Percentiles rank a stretch among this genome's conserved stretches.
These are phyloP conservation scores for Sporophila hypoxantha DNA, from an alignment of 2,113 vertebrate genomes.

Conservation along the genomic window DNA sequence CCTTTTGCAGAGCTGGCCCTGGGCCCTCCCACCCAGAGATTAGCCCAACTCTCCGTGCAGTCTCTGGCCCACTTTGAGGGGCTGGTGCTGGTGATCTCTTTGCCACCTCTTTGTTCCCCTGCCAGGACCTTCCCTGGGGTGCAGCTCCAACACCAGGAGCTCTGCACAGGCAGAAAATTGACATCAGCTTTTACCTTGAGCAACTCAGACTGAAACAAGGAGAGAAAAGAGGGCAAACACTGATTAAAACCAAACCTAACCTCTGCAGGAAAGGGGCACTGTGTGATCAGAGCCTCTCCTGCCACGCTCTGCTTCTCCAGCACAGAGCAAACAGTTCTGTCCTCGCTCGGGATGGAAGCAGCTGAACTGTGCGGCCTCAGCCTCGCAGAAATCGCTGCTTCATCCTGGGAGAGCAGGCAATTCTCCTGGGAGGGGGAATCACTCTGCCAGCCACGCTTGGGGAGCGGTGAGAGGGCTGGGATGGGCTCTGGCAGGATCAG, in stretches of 20 bases:
- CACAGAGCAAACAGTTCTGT: background rate
- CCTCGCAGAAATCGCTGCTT: background rate
- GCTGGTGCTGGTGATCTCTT: background rate
- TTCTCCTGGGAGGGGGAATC: background rate
- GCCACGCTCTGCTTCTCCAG: background rate
- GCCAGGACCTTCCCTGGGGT: background rate
- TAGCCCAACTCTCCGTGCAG: background rate
- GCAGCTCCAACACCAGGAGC: background rate
- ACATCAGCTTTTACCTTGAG: conserved; percentile 15
- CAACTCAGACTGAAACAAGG: conserved; percentile 7
- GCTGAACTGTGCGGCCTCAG: background rate
- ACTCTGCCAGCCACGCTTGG: background rate
- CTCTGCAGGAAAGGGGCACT: background rate
- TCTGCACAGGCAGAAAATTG: conserved; percentile 12
- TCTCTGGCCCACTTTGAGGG: rapidly evolving
- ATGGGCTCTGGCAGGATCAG: background rate
- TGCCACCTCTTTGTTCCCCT: background rate
- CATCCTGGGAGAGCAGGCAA: background rate
- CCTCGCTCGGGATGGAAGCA: background rate
- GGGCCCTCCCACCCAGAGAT: background rate
- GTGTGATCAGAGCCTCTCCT: conserved; percentile 6
- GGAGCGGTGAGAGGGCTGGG: background rate
- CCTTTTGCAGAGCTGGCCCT: rapidly evolving
- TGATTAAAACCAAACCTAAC: conserved; percentile 33
- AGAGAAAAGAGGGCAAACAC: background rate